Base-by-base conservation (phyloP, 1,140 invertebrate genomes). In the Sarcophaga peregrina region DNA sequence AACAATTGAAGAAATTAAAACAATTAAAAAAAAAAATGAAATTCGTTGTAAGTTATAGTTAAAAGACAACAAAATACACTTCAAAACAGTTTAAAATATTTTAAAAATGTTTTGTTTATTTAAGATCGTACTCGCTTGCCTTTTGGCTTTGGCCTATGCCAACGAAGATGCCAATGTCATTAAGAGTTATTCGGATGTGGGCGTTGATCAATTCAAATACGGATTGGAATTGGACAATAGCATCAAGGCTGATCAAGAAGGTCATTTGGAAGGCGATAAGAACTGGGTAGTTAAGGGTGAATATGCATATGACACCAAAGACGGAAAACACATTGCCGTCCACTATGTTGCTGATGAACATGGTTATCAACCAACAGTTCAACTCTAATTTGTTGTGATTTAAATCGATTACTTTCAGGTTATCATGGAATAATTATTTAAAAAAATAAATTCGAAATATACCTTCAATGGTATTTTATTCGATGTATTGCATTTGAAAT, bases 331-430 rank as follows among this genome's bases (percentile, higher is more conserved):
- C 2, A 93, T 95, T 75, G 89, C 91, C 8, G 87, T 96, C 7
- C 91, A 92, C 0, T 96, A 96, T 86, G 92, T 93, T 45, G 95
- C 25, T 58, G 95, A 95, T 85, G 94, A 95, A 85, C 94, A 94
- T 37, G 94, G 94, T 62, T 94, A 94, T 88, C 93, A 92, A 95
- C 11, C 94, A 94, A 8, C 7, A 68, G 58, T 68, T n/a, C 15
- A 17, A 68, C 6, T 68, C 15, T 15, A 8, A 7, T 1, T 68
- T 68, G 5, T 68, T 68, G 15, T 68, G 20, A 68, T 68, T n/a
- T 68, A 68, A 68, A 15, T 7, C 15, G 15, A 54, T 11, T 54
- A 54, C 52, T 11, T 54, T 54, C 52, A 54, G 52, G 9, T 54
- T 15, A 3, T 54, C 9, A 37, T 37, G 25, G 25, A 37, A 2